Evolutionary conservation across 2,888 invertebrate species (phyloP).

Genomic region (Thyatira batis): DNA sequence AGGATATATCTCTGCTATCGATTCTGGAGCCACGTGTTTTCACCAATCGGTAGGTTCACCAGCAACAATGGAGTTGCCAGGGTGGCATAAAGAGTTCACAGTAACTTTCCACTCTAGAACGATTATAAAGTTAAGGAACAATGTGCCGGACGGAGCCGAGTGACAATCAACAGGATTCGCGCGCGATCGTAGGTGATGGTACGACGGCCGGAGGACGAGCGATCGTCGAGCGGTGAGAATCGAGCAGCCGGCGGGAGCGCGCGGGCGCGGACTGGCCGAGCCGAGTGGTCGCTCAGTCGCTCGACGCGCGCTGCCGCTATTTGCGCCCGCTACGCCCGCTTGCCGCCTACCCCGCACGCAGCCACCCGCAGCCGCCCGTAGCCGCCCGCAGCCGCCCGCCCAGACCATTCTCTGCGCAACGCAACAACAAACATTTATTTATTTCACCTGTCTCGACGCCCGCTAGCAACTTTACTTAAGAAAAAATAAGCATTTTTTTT

Average conservation of each 20-base stretch:
- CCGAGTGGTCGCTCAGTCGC: constrained; percentile 36
- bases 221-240: constrained; percentile 11
- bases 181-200: constrained; percentile 34
- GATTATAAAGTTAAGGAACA: not conserved
- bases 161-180: constrained; percentile 18
- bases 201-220: constrained; percentile 20
- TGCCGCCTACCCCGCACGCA: constrained; percentile 61
- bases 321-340: constrained; percentile 55
- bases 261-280: constrained; percentile 55
- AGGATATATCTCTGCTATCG: constrained; percentile 46
- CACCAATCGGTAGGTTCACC: constrained; percentile 35
- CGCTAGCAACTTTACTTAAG: constrained; percentile 6
- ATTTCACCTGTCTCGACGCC: constrained; percentile 47
- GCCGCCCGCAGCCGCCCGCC: constrained; percentile 56
- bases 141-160: not conserved
- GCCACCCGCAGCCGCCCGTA: too few species aligned
- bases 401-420: constrained; percentile 78
- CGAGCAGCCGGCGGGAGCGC: constrained; percentile 36
- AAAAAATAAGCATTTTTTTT: not conserved
- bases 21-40: constrained; percentile 48
- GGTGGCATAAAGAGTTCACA: constrained; percentile 33
- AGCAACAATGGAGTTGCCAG: constrained; percentile 41
- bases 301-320: constrained; percentile 74
- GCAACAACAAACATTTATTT: constrained; percentile 61
- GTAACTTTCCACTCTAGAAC: constrained; percentile 30